Evolutionary conservation across 2,797 vertebrate species (phyloP).

Genomic region (Pogoniulus pusillus): DNA sequence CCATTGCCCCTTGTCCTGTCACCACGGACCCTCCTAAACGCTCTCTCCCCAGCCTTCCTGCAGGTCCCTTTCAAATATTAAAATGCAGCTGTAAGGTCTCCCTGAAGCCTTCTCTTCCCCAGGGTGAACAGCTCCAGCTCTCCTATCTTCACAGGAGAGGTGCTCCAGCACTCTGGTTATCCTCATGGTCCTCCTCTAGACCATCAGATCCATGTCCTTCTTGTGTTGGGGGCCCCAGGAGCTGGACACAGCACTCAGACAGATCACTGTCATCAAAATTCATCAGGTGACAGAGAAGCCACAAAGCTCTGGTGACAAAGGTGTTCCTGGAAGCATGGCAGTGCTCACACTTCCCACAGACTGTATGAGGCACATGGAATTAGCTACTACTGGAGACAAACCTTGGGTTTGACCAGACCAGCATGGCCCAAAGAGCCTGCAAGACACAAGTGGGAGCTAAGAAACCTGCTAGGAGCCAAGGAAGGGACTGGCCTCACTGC

Average conservation of each 20-base stretch:
- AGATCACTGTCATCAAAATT: background rate
- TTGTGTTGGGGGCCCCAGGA: no score
- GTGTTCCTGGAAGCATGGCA: background rate
- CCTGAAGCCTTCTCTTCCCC: no score
- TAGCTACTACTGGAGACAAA: background rate
- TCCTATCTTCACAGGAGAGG: no score
- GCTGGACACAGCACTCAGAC: background rate
- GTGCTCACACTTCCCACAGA: background rate
- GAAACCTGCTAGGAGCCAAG: fast-evolving
- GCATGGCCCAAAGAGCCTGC: background rate
- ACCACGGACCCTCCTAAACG: no score
- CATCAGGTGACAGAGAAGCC: background rate
- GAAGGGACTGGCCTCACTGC: background rate
- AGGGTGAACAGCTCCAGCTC: no score
- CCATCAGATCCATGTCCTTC: no score
- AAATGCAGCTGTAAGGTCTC: no score
- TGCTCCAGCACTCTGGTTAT: no score
- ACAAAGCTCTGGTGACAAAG: background rate
- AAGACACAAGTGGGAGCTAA: background rate
- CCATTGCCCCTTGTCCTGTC: no score
- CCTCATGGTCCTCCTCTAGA: no score
- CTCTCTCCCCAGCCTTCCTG: no score
- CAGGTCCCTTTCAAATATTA: no score
- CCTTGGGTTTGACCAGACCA: background rate
- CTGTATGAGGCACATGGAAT: background rate